phyloP scores from a whole-genome alignment of 2,888 invertebrate genomes.

The Cremastinae sp. region DNA sequence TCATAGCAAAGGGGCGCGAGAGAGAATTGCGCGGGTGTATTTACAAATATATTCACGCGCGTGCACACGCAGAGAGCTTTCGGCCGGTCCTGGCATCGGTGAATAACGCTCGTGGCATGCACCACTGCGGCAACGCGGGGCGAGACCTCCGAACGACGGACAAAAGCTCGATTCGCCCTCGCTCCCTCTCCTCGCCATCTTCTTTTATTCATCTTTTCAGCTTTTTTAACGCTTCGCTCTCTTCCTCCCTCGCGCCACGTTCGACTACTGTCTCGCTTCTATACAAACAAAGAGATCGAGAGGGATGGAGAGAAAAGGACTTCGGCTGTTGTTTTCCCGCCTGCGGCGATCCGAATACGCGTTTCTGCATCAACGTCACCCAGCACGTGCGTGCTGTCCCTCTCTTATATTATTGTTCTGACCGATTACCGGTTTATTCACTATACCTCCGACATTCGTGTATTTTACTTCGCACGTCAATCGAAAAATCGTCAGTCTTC shows the following conservation, averaged over 20 bases:
- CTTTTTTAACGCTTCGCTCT: slow-evolving; percentile 14
- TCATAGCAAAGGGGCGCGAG: slow-evolving; percentile 22
- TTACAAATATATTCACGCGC: too few species aligned
- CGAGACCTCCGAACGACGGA: slow-evolving; percentile 61
- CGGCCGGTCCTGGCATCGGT: slow-evolving; percentile 58
- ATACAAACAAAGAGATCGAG: slow-evolving; percentile 2
- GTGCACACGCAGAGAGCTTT: not conserved
- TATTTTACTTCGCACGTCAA: too few species aligned
- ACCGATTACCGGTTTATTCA: slow-evolving; percentile 10
- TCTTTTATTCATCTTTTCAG: not conserved
- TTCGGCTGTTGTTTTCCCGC: slow-evolving; percentile 18
- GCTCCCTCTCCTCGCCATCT: slow-evolving; percentile 26
- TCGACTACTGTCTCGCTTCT: slow-evolving; percentile 8
- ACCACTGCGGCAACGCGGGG: slow-evolving; percentile 64
- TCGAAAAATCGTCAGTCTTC: too few species aligned
- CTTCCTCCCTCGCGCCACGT: not conserved
- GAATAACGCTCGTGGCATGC: slow-evolving; percentile 67
- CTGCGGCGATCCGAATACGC: slow-evolving; percentile 28
- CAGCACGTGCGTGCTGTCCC: not conserved
- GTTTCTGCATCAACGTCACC: slow-evolving; percentile 24
- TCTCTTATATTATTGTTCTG: not conserved
- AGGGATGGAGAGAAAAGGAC: slow-evolving; percentile 5
- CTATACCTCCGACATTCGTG: not conserved
- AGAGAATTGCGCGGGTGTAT: not conserved
- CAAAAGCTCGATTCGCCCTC: slow-evolving; percentile 58